A percentile compares a stretch with the other conserved stretches of the same genome.
Evolutionary conservation across 1,140 invertebrate genomes (phyloP).

Genomic region (Pachypsylla venusta): DNA sequence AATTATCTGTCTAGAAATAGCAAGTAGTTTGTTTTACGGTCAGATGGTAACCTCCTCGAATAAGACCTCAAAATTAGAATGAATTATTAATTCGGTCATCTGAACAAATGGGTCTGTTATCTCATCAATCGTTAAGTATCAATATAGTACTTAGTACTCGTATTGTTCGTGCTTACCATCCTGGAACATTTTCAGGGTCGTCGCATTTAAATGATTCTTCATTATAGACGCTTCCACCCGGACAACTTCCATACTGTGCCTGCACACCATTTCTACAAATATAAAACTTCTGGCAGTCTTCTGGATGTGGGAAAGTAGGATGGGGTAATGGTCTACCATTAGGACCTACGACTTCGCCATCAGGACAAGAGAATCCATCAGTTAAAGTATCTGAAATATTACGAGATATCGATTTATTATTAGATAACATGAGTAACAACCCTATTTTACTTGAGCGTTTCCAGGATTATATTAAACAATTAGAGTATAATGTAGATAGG

Average conservation of each 20-base stretch:
- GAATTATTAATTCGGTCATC: too few species aligned
- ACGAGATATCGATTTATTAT: neutral
- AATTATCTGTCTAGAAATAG: too few species aligned
- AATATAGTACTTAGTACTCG: too few species aligned
- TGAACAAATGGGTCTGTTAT: too few species aligned
- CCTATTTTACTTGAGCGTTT: too few species aligned
- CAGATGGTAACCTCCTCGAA: too few species aligned
- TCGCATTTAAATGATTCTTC: constrained; percentile 66
- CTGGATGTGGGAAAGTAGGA: constrained; percentile 62
- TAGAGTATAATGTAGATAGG: too few species aligned
- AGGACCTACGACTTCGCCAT: constrained; percentile 47
- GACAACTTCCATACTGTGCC: constrained; percentile 60
- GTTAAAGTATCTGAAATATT: constrained; percentile 40
- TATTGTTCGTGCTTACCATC: constrained; percentile 47
- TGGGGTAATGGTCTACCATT: constrained; percentile 54
- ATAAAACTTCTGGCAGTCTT: constrained; percentile 73
- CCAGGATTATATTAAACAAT: too few species aligned
- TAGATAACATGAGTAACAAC: too few species aligned
- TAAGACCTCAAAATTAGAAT: too few species aligned
- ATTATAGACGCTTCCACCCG: constrained; percentile 61
- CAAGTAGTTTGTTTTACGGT: too few species aligned
- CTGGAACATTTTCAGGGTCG: constrained; percentile 58
- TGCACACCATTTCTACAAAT: constrained; percentile 63
- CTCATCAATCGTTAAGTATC: too few species aligned
- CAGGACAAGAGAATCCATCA: constrained; percentile 63